Evolutionary conservation across 2,113 vertebrate species (phyloP), one percentile per base, ranked within the genome.

Genomic region (Upupa epops): DNA sequence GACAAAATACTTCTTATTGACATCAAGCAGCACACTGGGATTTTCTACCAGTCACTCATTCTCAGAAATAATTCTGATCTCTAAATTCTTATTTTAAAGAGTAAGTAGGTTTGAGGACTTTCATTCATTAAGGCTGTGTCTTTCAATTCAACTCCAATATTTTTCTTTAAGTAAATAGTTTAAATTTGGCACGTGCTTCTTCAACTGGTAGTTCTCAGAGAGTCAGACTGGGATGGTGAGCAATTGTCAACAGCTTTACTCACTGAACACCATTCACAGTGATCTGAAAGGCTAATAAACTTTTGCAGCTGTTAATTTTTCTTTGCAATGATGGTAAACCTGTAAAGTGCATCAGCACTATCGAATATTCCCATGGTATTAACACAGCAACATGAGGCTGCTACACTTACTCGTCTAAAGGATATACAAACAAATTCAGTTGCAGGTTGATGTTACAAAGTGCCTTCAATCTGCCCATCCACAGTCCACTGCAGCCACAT

Each of bases 231-330:
- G 13, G 31, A 46, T 56, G 24, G 72, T 54, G 91, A 91, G 77
- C 21, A 83, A 54, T 24, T 49, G 21, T 59, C 75, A 78, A 52
- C 32, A 71, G 32, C 31, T 73, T 83, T 65, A 26, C 63, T 74
- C 55, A 42, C 70, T 79, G 95, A 92, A 78, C 42, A 81, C 46
- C 48, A 71, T 61, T 52, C 89, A 75, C 59, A 56, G 71, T 80
- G 37, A 71, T 92, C 76, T 69, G 70, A 89, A 84, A 91, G 90
- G 40, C 36, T 78, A 70, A 90, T 19, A 88, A 21, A 21, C 34
- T 91, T 92, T 79, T 24, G 90, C 66, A 95, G 40, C 31, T 52
- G 20, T 16, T 93, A 90, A 51, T 86, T 94, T 95, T 84, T 92
- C 48, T 91, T 96, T 89, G 90, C 96, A 86, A 0, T 54, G 28